Conservation (phyloP, 2,888 invertebrate species). For the Dryococelus australis region DNA sequence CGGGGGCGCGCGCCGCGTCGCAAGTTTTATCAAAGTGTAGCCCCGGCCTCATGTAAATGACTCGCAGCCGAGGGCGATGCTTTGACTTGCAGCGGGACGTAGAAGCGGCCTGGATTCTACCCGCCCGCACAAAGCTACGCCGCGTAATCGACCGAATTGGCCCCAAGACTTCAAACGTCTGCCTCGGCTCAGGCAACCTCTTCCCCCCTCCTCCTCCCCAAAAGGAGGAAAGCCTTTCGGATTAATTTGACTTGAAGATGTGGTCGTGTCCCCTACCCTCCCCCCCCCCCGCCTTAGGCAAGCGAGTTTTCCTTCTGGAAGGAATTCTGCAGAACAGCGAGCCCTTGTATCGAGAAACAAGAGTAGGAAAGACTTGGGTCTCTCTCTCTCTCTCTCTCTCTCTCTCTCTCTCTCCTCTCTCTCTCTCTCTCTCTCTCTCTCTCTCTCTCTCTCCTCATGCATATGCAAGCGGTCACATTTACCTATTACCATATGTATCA, state of each 20-base stretch:
- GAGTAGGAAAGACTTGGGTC: too few relatives aligned
- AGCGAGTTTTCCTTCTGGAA: neutral
- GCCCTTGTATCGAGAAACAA: too few relatives aligned
- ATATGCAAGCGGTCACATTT: too few relatives aligned
- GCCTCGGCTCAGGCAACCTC: neutral
- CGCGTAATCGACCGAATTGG: constrained; percentile 3
- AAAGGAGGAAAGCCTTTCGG: constrained; percentile 37
- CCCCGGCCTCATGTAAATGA: constrained; percentile 40
- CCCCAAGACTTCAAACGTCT: constrained; percentile 6
- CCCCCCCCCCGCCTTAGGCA: too few relatives aligned
- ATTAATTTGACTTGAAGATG: constrained; percentile 45
- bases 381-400: too few relatives aligned
- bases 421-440: too few relatives aligned
- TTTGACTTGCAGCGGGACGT: constrained; percentile 34
- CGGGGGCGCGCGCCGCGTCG: neutral
- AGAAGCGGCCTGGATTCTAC: neutral
- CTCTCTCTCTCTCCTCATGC: too few relatives aligned
- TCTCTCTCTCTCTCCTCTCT: too few relatives aligned
- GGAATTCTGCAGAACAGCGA: neutral
- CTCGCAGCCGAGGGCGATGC: constrained; percentile 38
- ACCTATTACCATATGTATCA: too few relatives aligned
- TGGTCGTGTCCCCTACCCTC: constrained; percentile 21
- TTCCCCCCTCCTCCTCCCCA: neutral
- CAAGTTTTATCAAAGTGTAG: constrained; percentile 40
- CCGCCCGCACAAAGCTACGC: neutral